Base-by-base conservation (phyloP, 2,797 vertebrate genomes). In the Varecia variegata region DNA sequence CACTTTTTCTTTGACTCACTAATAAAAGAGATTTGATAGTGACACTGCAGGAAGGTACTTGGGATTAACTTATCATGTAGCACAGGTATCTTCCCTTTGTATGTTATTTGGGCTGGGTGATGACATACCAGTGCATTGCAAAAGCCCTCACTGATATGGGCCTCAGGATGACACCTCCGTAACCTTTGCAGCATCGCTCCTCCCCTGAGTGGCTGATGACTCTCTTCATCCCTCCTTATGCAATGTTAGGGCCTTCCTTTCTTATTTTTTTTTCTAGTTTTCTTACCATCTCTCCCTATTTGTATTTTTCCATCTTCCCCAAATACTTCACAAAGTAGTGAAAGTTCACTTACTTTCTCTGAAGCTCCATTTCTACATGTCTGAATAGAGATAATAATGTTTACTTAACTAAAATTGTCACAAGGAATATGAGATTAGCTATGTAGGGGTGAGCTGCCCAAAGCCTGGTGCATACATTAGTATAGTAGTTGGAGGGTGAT, bases 351-450 rank as follows among this genome's bases (percentile, higher is more conserved):
- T 56, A 35, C 11, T 77, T 43, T 83, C 45, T 71, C 45, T 71
- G 77, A 47, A 68, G 40, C 3, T 43, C 43, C 50, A 8, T 82
- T 95, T 81, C 25, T n/a, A 32, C 23, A 35, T 71, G 27, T 73
- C 68, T 82, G 67, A 94, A 82, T 18, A 76, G 12, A 50, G 60
- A 84, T 84, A 70, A 65, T 58, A 58, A 77, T 58, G 30, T 88
- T 84, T 79, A 30, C 38, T 50, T 85, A 21, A 21, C 11, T 47
- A 43, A 35, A 86, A 38, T 40, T 67, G 11, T 58, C 45, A 58
- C 56, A 32, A 92, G 15, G 68, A 86, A 60, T 74, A 13, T n/a
- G 77, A 94, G 58, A 81, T 77, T 45, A 94, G 9, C 50, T 32
- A 2, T 35, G 20, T 7, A 85, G 50, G 50, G 38, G 45, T 88